These are phyloP conservation scores for Caretta caretta DNA, from an alignment of 2,113 vertebrate genomes.

Conservation along the genomic window DNA sequence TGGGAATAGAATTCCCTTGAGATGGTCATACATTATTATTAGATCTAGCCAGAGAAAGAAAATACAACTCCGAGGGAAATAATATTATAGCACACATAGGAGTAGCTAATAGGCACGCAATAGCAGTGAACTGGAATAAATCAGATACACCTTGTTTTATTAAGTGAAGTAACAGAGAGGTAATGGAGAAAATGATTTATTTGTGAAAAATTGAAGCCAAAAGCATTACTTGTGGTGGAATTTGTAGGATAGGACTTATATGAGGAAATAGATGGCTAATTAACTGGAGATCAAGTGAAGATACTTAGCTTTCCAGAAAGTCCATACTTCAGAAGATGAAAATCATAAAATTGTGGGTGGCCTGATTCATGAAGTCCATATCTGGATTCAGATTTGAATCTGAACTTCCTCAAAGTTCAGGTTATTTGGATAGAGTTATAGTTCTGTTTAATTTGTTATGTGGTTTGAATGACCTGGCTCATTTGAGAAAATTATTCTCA, in stretches of 20 bases:
- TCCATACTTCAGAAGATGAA: background rate
- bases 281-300: background rate
- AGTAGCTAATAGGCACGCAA: conserved; percentile 17
- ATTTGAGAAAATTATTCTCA: background rate
- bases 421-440: background rate
- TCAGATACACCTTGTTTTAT: conserved; percentile 12
- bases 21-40: conserved; percentile 53
- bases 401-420: background rate
- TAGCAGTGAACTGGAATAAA: background rate
- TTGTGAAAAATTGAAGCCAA: conserved; percentile 8
- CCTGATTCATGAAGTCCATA: background rate
- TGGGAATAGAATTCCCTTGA: conserved; percentile 34
- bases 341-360: background rate
- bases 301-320: background rate
- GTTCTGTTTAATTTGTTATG: background rate
- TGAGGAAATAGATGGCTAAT: background rate
- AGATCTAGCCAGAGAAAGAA: conserved; percentile 40
- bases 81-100: background rate
- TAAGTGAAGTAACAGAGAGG: conserved; percentile 15
- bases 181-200: background rate
- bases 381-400: background rate
- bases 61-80: conserved; percentile 2
- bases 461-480: background rate
- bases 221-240: background rate
- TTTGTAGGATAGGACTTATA: background rate